Base-by-base conservation (phyloP, 2,888 invertebrate genomes). In the Hydriomena furcata region DNA sequence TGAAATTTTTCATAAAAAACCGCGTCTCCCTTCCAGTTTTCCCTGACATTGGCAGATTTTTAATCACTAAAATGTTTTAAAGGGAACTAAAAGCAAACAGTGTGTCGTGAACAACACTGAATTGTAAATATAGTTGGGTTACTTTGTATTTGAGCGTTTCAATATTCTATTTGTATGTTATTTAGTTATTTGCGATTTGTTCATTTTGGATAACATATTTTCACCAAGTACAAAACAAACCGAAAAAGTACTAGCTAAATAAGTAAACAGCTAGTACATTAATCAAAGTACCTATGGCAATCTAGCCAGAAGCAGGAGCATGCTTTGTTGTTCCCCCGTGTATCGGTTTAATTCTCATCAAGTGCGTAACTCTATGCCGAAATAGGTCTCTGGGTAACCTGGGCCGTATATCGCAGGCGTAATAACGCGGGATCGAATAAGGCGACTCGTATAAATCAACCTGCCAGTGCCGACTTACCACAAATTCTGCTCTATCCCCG, bases 371-470 rank as follows among this genome's bases (percentile, higher is more conserved):
- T 57, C 56, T 41, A 50, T 60, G 43, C 47, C 54, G 47, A 58
- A 63, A 63, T 61, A 60, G 65, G 57, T 57, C 48, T 54, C 58
- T 59, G 54, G 52, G 59, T 60, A 55, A 64, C 59, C 58, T 60
- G 58, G 60, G 52, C 50, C 52, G 57, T 62, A 64, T 66, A 58
- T 58, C 63, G 57, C 37, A 49, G 52, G 55, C 57, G 68, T 64
- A 67, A 68, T 66, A 66, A 65, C 63, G 47, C 54, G 48, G 63
- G 61, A 73, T 73, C 65, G 69, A 69, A 71, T 67, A 68, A 66
- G 68, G 61, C 48, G 55, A 53, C 58, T 63, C 65, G 63, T 62
- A 73, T 76, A 76, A 75, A 76, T 76, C 71, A 71, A 64, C 61
- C 60, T 66, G 72, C 58, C 66, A 55, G 62, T 57, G 56, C 51